These are phyloP conservation scores for Sminthurinus aureus DNA, from an alignment of 2,888 invertebrate species.

Conservation along the genomic window DNA sequence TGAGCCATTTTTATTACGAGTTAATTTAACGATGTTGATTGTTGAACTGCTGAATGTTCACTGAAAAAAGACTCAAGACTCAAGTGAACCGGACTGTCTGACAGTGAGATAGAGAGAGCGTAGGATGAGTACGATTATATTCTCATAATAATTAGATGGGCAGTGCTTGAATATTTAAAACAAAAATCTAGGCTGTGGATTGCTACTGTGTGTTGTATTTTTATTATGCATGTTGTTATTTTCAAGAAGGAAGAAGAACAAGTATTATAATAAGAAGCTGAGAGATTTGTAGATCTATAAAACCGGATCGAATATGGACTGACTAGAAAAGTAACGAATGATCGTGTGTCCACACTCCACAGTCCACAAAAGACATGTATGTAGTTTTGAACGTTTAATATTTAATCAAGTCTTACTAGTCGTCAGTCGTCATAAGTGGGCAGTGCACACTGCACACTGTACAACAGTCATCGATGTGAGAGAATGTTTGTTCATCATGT, in stretches of 20 bases:
- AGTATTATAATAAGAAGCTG: neutral
- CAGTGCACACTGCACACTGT: too few relatives aligned
- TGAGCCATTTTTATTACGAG: neutral
- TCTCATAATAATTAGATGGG: conserved; percentile 20
- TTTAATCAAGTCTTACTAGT: neutral
- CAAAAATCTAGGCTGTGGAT: neutral
- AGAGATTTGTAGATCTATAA: neutral
- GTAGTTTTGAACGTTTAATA: neutral
- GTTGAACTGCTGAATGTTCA: neutral
- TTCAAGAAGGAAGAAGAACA: neutral
- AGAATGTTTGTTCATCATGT: neutral
- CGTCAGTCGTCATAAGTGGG: too few relatives aligned
- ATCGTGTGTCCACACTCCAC: neutral
- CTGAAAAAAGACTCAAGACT: conserved; percentile 1
- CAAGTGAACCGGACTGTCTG: conserved; percentile 22
- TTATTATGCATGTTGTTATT: neutral
- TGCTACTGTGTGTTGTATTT: neutral
- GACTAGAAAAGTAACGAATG: neutral
- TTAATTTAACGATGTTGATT: neutral
- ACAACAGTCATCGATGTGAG: too few relatives aligned
- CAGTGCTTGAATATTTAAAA: conserved; percentile 3
- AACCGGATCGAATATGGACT: neutral
- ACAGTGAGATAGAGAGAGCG: neutral
- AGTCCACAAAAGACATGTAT: too few relatives aligned
- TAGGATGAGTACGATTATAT: neutral